Evolutionary conservation across 2,888 invertebrate genomes (phyloP).

Genomic region (Odontothrips loti): DNA sequence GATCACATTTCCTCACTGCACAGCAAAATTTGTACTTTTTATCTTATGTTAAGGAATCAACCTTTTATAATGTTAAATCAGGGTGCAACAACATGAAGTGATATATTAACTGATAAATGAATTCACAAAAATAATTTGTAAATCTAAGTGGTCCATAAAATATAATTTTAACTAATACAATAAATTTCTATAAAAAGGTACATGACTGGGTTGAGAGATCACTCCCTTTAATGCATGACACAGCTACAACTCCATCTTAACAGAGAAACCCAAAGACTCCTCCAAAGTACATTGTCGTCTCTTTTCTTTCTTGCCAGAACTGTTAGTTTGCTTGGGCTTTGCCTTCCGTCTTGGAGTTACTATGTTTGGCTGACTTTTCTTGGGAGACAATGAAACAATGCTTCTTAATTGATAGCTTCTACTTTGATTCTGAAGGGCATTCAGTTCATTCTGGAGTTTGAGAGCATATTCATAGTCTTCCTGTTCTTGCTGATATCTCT

Average conservation of each 20-base stretch:
- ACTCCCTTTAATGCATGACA: not conserved
- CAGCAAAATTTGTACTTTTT: not conserved
- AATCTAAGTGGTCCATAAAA: conserved; percentile 13
- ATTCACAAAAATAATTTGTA: conserved; percentile 2
- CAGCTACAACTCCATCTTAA: conserved; percentile 1
- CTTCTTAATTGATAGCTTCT: not conserved
- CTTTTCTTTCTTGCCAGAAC: not conserved
- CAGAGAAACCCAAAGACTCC: not conserved
- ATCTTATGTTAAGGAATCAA: not conserved
- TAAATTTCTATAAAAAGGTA: conserved; percentile 1
- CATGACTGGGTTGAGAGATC: not conserved
- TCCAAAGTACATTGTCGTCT: conserved; percentile 2
- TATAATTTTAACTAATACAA: not conserved
- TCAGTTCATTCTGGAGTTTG: not conserved
- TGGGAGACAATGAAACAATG: not conserved
- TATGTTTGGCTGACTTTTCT: not conserved
- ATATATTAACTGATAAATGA: not conserved
- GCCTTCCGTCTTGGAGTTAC: not conserved
- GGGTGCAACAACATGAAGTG: not conserved
- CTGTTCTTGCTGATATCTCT: not conserved
- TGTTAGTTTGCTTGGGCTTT: not conserved
- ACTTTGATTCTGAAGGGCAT: not conserved
- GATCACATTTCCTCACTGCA: too few species aligned
- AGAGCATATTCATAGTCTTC: conserved; percentile 4
- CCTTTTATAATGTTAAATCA: not conserved